These are phyloP conservation scores for Scopus umbretta DNA, from an alignment of 2,113 vertebrate species.

Conservation along the genomic window DNA sequence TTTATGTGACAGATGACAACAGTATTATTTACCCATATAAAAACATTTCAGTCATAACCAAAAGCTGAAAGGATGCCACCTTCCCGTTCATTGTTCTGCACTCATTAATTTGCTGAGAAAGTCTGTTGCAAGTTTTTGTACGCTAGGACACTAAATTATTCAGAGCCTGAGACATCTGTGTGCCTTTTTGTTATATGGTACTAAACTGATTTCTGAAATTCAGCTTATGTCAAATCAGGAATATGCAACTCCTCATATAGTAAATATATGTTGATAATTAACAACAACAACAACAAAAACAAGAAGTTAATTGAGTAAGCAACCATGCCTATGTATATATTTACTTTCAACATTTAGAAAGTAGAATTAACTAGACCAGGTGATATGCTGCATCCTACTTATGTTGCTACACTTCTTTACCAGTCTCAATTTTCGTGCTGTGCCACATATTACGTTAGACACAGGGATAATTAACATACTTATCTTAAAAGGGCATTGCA, in stretches of 20 bases:
- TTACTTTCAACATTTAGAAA: not conserved
- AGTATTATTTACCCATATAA: not conserved
- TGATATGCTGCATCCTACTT: not conserved
- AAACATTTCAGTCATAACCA: not conserved
- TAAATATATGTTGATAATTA: not conserved
- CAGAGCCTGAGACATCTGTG: not conserved
- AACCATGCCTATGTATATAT: not conserved
- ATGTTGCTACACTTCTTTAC: not conserved
- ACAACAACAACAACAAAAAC: too few species aligned
- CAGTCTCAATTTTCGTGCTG: not conserved
- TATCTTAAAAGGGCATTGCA: not conserved
- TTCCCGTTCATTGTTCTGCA: not conserved
- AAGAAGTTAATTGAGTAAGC: not conserved
- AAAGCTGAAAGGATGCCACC: not conserved
- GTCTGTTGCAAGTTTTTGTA: not conserved
- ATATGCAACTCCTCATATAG: not conserved
- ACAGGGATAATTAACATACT: not conserved
- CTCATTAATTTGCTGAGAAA: not conserved
- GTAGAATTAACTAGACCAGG: not conserved
- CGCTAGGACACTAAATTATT: not conserved
- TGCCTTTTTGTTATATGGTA: not conserved
- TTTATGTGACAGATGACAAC: not conserved
- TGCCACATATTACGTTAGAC: not conserved
- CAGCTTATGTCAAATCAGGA: not conserved
- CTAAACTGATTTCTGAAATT: not conserved